A percentile compares a stretch with the other conserved stretches of the same genome.
Evolutionary conservation across 1,140 invertebrate species (phyloP).

Genomic region (Thereuonema tuberculata): DNA sequence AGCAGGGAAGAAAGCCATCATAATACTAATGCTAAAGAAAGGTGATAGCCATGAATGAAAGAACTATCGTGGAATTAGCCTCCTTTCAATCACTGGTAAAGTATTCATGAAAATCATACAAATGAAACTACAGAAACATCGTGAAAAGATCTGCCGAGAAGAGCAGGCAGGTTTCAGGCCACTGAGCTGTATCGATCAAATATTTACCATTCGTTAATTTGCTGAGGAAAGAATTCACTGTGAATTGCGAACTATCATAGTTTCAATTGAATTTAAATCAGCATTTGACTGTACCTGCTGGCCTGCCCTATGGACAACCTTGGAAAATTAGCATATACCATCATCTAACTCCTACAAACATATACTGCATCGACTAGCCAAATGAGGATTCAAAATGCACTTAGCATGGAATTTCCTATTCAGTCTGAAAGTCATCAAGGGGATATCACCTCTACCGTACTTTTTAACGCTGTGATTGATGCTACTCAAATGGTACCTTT

Average conservation of each 20-base stretch:
- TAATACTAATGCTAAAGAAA: neutral
- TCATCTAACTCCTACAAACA: neutral
- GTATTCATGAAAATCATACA: neutral
- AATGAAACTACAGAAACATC: neutral
- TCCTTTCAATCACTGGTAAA: neutral
- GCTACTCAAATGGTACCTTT: too few relatives aligned
- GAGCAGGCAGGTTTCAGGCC: neutral
- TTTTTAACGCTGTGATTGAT: too few relatives aligned
- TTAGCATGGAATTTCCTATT: neutral
- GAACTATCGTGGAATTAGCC: neutral
- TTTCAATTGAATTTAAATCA: neutral
- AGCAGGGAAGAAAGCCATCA: neutral
- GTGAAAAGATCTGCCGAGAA: neutral
- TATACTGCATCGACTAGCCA: neutral
- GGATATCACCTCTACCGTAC: too few relatives aligned
- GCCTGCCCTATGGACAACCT: neutral
- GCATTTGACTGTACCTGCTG: neutral
- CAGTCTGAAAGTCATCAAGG: neutral
- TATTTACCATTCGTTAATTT: neutral
- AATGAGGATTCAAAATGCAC: neutral
- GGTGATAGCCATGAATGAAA: neutral
- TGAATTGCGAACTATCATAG: neutral
- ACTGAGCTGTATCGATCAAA: neutral
- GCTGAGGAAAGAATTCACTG: neutral
- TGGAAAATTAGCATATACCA: neutral